Conservation (phyloP, 2,888 invertebrate genomes). For the Lottia scabra region DNA sequence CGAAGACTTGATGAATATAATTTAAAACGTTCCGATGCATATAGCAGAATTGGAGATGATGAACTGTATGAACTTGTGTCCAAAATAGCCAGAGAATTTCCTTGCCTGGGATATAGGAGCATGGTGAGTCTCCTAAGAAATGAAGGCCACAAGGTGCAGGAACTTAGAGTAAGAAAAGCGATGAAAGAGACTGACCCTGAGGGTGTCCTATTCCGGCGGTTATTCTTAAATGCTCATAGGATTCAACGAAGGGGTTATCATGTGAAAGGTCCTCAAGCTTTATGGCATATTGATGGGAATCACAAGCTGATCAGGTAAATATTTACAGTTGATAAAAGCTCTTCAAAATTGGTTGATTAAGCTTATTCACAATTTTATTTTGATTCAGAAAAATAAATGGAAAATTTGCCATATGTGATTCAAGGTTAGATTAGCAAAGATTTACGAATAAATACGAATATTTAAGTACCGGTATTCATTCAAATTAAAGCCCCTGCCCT, state of each 20-base stretch:
- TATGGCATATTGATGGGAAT: conserved; percentile 15
- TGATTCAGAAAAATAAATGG: too few species aligned
- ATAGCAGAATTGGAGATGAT: background rate
- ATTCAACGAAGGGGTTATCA: conserved; percentile 20
- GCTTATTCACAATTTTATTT: too few species aligned
- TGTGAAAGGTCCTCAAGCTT: conserved; percentile 20
- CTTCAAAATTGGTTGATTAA: too few species aligned
- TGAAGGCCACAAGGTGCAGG: background rate
- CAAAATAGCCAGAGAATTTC: background rate
- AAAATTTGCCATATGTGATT: too few species aligned
- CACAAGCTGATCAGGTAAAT: conserved; percentile 10
- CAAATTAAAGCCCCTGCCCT: too few species aligned
- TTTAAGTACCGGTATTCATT: too few species aligned
- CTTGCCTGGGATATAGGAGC: background rate
- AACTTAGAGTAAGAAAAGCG: background rate
- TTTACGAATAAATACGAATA: too few species aligned
- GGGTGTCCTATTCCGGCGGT: conserved; percentile 14
- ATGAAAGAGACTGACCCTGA: conserved; percentile 18
- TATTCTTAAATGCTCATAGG: conserved; percentile 7
- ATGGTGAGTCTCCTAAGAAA: background rate
- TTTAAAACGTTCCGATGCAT: background rate
- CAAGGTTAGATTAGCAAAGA: too few species aligned
- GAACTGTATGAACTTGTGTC: background rate
- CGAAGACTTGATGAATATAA: background rate
- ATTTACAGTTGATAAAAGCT: too few species aligned